Evolutionary conservation across 2,113 vertebrate species (phyloP).

Genomic region (Coryphaenoides rupestris): DNA sequence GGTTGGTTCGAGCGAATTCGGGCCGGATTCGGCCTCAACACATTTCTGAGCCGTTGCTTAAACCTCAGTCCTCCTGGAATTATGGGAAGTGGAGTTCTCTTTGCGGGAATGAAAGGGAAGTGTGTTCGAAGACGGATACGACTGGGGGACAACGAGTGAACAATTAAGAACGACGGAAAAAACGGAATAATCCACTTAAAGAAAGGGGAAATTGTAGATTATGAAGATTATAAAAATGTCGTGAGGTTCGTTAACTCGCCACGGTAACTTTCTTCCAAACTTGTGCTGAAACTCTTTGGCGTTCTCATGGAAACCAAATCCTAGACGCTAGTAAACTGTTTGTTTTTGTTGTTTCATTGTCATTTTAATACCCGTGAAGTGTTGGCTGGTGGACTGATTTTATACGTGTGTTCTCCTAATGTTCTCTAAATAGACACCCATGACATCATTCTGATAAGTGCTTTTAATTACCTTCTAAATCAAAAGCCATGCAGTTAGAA

Average conservation of each 20-base stretch:
- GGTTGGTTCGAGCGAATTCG: conserved; percentile 19
- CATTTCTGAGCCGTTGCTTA: no score
- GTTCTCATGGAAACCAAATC: conserved; percentile 76
- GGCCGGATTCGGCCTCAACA: conserved; percentile 50
- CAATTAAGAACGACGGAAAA: no score
- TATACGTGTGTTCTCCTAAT: no score
- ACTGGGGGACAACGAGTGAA: neutral
- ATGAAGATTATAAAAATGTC: neutral
- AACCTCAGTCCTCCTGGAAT: conserved; percentile 1
- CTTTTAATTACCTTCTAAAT: conserved; percentile 48
- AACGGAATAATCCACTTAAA: no score
- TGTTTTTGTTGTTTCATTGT: conserved; percentile 8
- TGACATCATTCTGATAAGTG: conserved; percentile 67
- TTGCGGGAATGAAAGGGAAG: neutral
- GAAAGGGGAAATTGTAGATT: no score
- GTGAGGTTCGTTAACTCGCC: neutral
- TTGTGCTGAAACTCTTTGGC: conserved; percentile 80
- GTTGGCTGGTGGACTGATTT: no score
- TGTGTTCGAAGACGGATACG: neutral
- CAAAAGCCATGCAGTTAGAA: neutral
- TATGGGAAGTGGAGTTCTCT: conserved; percentile 43
- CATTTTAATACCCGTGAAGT: no score
- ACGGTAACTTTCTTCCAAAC: neutral
- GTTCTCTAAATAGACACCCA: no score
- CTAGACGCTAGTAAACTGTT: conserved; percentile 42